Evolutionary conservation across 2,113 vertebrate species (phyloP), one percentile per base, ranked within the genome.

Genomic region (Brachyhypopomus gauderio): DNA sequence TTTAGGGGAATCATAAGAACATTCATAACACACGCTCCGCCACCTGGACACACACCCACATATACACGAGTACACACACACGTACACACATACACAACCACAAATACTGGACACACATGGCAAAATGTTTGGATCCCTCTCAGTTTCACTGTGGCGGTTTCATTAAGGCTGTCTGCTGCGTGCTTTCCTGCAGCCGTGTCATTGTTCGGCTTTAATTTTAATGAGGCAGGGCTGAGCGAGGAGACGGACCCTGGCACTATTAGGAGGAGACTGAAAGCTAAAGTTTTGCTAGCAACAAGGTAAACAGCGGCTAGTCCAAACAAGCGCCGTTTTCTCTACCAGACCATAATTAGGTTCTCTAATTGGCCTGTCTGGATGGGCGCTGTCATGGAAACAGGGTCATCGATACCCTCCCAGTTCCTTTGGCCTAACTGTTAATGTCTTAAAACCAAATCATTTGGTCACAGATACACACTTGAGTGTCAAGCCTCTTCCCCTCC

Each of bases 201-300:
- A 87, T 84, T 87, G 86, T 86, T 86, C 78, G 22, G 63, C 80
- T 69, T 86, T 87, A 89, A 89, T 89, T 69, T 86, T 87, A 89
- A 89, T 89, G 83, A 87, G 76, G 81, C 80, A 67, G 66, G 69
- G 70, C 60, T 45, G 60, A 77, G 55, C 72, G 60, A 59, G 55
- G 60, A 81, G 62, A 78, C 27, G 48, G 60, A 69, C 30, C 70
- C n/a, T 48, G 52, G 64, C 62, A 80, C 81, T 81, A 70, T 83
- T 80, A 74, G 64, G 12, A 62, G 63, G 52, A 72, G 73, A 84
- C 77, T 45, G 75, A 73, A 60, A 73, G 75, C 23, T 20, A 79
- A 77, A 75, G 79, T 78, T 75, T 79, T 59, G 16, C 74, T 84
- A 79, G 62, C 52, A 58, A 70, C 62, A 77, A 67, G 77, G 77